These are phyloP conservation scores for Drosophila pseudoobscura DNA, from an alignment of 1,140 invertebrate species.

Conservation along the genomic window DNA sequence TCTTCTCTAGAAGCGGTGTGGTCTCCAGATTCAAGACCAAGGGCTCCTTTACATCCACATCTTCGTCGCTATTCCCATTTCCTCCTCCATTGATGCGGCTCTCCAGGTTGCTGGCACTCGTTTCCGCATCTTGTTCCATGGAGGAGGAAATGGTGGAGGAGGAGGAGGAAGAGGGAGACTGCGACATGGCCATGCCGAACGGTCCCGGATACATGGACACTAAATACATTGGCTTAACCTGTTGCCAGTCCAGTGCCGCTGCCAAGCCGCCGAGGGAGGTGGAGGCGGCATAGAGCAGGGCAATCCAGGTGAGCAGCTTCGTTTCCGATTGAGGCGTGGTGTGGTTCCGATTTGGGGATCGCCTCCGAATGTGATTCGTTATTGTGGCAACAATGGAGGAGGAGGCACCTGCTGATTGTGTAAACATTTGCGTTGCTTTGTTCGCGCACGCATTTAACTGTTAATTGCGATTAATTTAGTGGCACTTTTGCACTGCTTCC, in stretches of 20 bases:
- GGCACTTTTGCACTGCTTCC: slow-evolving; percentile 41
- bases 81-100: slow-evolving; percentile 35
- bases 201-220: slow-evolving; percentile 73
- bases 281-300: slow-evolving; percentile 31
- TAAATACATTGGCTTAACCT: slow-evolving; percentile 81
- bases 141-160: slow-evolving; percentile 49
- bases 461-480: slow-evolving; percentile 47
- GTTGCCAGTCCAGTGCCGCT: slow-evolving; percentile 71
- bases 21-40: slow-evolving; percentile 73
- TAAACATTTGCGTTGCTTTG: slow-evolving; percentile 70
- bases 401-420: slow-evolving; percentile 48
- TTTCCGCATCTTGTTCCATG: slow-evolving; percentile 65
- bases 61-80: slow-evolving; percentile 30
- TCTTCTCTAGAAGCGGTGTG: slow-evolving; percentile 62
- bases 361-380: slow-evolving; percentile 6
- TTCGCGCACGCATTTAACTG: slow-evolving; percentile 69
- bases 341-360: neutral
- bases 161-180: slow-evolving; percentile 13
- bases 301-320: slow-evolving; percentile 43
- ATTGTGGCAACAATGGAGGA: slow-evolving; percentile 38
- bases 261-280: slow-evolving; percentile 12
- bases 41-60: slow-evolving; percentile 48
- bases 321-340: slow-evolving; percentile 16
- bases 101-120: slow-evolving; percentile 61
- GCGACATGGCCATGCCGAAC: slow-evolving; percentile 32